phyloP scores from a whole-genome alignment of 2,888 invertebrate species.

The Gymnocheta viridis region DNA sequence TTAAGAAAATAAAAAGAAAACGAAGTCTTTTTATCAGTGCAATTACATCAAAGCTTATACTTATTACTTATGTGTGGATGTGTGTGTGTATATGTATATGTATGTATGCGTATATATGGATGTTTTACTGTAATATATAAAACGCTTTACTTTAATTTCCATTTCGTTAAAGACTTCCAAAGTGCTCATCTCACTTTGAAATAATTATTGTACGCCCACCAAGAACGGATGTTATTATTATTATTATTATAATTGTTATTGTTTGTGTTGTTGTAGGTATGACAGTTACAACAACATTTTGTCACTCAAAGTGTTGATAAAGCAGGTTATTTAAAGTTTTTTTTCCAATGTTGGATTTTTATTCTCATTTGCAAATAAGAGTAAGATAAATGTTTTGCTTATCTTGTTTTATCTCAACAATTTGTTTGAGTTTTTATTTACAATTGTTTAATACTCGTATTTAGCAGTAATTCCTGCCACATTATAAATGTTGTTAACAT shows the following conservation, averaged over 20 bases:
- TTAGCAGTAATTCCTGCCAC: too few relatives aligned
- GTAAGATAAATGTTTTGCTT: not conserved
- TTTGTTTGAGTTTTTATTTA: too few relatives aligned
- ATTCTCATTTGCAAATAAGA: not conserved
- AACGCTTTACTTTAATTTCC: conserved; percentile 4
- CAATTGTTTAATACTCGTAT: too few relatives aligned
- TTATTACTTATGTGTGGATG: not conserved
- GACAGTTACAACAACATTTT: not conserved
- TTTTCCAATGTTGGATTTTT: not conserved
- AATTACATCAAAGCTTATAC: too few relatives aligned
- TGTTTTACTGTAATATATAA: too few relatives aligned
- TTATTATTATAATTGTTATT: conserved; percentile 18
- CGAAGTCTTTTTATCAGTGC: not conserved
- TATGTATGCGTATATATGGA: too few relatives aligned
- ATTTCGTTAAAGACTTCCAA: conserved; percentile 14
- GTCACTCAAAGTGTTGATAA: conserved; percentile 11
- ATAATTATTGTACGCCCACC: conserved; percentile 6
- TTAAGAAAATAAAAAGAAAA: not conserved
- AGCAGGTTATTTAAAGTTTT: conserved; percentile 20
- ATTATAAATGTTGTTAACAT: too few relatives aligned
- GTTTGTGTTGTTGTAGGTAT: conserved; percentile 27
- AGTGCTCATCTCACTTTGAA: not conserved
- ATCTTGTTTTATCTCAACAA: not conserved
- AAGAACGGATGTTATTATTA: not conserved
- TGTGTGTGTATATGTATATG: too few relatives aligned